Percentiles rank a stretch among this genome's conserved stretches.
Evolutionary conservation across 2,797 vertebrate species (phyloP).

Genomic region (Zonotrichia albicollis): DNA sequence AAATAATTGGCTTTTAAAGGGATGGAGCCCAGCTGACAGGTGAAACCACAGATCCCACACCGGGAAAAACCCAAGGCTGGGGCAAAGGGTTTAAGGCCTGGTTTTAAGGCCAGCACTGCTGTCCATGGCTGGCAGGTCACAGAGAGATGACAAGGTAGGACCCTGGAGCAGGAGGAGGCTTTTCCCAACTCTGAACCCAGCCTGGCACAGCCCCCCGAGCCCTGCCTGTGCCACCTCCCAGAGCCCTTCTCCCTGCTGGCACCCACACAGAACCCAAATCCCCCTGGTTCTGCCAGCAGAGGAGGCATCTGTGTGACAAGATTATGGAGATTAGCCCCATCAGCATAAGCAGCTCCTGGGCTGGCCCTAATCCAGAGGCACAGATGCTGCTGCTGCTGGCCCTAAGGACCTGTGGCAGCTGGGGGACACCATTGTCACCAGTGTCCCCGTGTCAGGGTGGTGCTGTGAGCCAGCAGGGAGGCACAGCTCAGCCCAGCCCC

Average conservation of each 20-base stretch:
- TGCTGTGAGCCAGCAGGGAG: rapidly evolving
- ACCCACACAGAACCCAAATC: background rate
- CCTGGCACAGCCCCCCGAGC: background rate
- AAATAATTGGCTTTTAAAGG: background rate
- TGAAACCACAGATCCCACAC: background rate
- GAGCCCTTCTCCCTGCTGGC: background rate
- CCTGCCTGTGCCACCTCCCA: background rate
- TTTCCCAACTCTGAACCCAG: background rate
- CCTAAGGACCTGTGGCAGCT: background rate
- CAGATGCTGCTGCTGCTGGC: background rate
- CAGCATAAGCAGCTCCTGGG: constrained; percentile 42
- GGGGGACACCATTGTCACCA: background rate
- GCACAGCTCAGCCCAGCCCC: background rate
- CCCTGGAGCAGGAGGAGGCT: background rate
- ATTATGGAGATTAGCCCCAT: constrained; percentile 49
- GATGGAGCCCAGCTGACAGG: background rate
- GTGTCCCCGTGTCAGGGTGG: background rate
- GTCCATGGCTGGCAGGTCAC: background rate
- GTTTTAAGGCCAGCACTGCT: rapidly evolving
- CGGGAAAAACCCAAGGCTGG: background rate
- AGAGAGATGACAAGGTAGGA: rapidly evolving
- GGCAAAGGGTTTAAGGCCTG: background rate
- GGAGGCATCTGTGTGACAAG: constrained; percentile 35
- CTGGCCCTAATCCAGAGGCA: constrained; percentile 60
- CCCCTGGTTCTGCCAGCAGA: background rate